Evolutionary conservation across 2,888 invertebrate genomes (phyloP).

Genomic region (Drosophila anceps): DNA sequence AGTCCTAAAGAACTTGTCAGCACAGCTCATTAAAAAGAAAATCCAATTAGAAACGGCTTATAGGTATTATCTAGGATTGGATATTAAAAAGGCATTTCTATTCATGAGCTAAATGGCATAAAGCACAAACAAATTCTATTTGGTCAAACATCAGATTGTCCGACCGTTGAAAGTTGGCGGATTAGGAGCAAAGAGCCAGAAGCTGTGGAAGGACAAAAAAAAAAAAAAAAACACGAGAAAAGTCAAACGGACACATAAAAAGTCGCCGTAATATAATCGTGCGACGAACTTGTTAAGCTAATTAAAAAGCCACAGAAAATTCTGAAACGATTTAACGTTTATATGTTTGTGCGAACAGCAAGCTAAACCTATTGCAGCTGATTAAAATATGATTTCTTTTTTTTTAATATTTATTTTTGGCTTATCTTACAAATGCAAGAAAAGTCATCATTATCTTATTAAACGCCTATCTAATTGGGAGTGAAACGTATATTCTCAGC

Average conservation of each 20-base stretch:
- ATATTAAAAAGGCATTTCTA: not conserved
- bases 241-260: not conserved
- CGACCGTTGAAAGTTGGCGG: not conserved
- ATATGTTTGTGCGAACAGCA: not conserved
- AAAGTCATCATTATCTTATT: not conserved
- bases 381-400: not conserved
- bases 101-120: not conserved
- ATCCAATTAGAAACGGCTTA: not conserved
- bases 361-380: not conserved
- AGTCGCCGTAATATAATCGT: not conserved
- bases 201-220: not conserved
- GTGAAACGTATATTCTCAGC: not conserved
- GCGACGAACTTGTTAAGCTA: not conserved
- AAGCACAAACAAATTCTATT: not conserved
- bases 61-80: not conserved
- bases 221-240: not conserved
- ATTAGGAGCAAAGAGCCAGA: not conserved
- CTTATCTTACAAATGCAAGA: not conserved
- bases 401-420: not conserved
- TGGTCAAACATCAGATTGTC: not conserved
- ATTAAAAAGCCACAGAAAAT: slow-evolving; percentile 1
- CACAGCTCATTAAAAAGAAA: not conserved
- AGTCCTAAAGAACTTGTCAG: not conserved
- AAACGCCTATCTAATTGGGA: not conserved
- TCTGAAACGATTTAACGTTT: not conserved